Percentiles rank a stretch among this genome's conserved stretches.
Conservation (phyloP, 2,113 vertebrate genomes). For the Chlamydotis undulata region DNA sequence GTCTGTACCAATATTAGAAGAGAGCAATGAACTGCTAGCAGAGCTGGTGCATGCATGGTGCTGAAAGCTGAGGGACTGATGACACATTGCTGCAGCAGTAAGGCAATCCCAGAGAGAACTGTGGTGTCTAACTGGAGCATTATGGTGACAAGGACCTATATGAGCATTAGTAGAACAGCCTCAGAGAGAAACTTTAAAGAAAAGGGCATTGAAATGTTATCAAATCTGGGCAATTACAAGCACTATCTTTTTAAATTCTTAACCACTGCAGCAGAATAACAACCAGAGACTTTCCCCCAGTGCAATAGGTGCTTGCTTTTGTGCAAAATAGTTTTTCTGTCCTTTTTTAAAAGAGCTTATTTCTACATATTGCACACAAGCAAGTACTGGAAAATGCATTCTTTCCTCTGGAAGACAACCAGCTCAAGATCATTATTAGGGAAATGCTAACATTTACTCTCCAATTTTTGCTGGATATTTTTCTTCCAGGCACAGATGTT, state of each 20-base stretch:
- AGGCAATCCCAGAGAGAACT: background rate
- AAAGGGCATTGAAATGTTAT: background rate
- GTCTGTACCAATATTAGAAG: background rate
- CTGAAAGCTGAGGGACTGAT: background rate
- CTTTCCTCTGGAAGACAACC: background rate
- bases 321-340: background rate
- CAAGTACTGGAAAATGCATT: background rate
- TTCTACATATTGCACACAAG: background rate
- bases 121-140: background rate
- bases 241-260: background rate
- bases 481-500: background rate
- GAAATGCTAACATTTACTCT: background rate
- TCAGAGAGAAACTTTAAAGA: background rate
- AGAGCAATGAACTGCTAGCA: background rate
- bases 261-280: background rate
- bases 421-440: background rate
- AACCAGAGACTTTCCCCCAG: background rate
- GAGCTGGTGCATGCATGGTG: background rate
- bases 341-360: background rate
- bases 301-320: background rate
- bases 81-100: background rate
- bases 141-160: background rate
- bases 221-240: background rate
- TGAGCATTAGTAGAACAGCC: background rate
- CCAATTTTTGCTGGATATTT: background rate